A percentile compares a stretch with the other conserved stretches of the same genome.
These are phyloP conservation scores for Homarus gammarus DNA, from an alignment of 2,888 invertebrate species.

Conservation along the genomic window DNA sequence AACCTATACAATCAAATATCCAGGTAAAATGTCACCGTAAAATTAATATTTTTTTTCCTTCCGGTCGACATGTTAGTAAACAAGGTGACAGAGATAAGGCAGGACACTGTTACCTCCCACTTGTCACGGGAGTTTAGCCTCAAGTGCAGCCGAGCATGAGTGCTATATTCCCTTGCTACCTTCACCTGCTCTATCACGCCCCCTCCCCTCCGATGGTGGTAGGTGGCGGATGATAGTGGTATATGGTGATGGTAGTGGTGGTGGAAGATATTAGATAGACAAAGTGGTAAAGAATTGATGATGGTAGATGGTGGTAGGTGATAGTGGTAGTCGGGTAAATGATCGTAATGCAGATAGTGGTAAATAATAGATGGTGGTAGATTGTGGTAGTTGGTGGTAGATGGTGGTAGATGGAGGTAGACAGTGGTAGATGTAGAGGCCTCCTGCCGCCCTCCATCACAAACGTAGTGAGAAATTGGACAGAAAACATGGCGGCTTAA, in stretches of 20 bases:
- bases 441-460: not conserved
- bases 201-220: not conserved
- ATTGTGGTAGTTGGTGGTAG: not conserved
- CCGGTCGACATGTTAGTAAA: no score
- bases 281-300: not conserved
- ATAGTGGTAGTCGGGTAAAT: not conserved
- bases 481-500: conserved; percentile 16
- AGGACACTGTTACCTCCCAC: conserved; percentile 48
- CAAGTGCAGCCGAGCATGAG: conserved; percentile 41
- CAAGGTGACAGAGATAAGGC: conserved; percentile 22
- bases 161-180: conserved; percentile 14
- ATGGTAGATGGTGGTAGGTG: not conserved
- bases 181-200: not conserved
- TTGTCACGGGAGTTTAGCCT: conserved; percentile 34
- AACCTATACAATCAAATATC: no score
- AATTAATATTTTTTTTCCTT: no score
- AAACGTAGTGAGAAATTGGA: conserved; percentile 47
- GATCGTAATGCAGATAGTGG: no score
- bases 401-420: no score
- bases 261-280: not conserved
- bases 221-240: no score
- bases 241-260: not conserved
- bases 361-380: not conserved
- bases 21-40: no score
- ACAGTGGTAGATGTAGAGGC: not conserved